Base-by-base conservation (phyloP, 2,888 invertebrate species). In the Achlya flavicornis region DNA sequence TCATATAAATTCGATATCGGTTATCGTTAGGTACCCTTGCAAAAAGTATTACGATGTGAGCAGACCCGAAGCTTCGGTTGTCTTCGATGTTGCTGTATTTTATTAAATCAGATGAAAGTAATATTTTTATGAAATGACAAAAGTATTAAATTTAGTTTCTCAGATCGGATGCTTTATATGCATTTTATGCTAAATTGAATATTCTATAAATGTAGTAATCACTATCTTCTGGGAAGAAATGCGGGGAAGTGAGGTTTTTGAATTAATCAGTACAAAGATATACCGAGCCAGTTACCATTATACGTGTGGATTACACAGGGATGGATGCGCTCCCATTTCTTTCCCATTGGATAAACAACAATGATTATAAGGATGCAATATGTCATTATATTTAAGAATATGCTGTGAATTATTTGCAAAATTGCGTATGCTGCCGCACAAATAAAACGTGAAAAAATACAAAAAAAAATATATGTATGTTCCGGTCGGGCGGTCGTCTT, bases 361-460 rank as follows among this genome's bases (percentile, higher is more conserved):
- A 79, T 77, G 71, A 74, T 77, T 74, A 80, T 81, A 78, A 83
- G 84, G 83, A 87, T 88, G 86, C 89, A 88, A 88, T 89, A 85
- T 83, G 81, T 85, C 81, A 79, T 83, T 87, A 87, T 81, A 73
- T 87, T 79, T 89, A 90, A 87, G 87, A 83, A 81, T 84, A 87
- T 80, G 88, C 89, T 89, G 91, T 90, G 89, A 91, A 86, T 89
- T 82, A 80, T 85, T 86, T 87, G 86, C 90, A 89, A 87, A 88
- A 84, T 86, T 87, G 92, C 91, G 88, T 91, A 88, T 90, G 93
- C 92, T 92, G 83, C 93, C 91, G 93, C 93, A 93, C 93, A 92
- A 92, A 91, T 41, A 83, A 86, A 87, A 88, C 82, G 76, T 77
- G 80, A 79, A 79, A 81, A 78, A 83, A 84, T 78, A 81, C 76